phyloP scores from a whole-genome alignment of 2,797 vertebrate genomes.

The Pogonophryne albipinna region DNA sequence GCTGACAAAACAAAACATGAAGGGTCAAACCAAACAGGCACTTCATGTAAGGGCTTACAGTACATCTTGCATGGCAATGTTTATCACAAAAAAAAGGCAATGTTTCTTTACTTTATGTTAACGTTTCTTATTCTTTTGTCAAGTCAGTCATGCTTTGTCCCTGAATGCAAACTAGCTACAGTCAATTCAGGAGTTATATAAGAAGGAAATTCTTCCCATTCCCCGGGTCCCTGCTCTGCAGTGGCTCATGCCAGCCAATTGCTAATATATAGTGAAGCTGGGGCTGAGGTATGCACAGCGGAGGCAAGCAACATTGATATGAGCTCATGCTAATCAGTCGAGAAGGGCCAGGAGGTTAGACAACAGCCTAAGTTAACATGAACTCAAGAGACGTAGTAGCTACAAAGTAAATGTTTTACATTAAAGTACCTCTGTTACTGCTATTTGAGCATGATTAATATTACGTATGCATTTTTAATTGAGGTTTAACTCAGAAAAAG shows the following conservation, averaged over 20 bases:
- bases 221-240: conserved; percentile 59
- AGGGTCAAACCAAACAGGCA: conserved; percentile 43
- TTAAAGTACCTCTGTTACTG: not conserved
- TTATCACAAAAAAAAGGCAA: not conserved
- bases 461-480: not conserved
- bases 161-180: conserved; percentile 23
- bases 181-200: conserved; percentile 56
- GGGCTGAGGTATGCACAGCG: conserved; percentile 37
- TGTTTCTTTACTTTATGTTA: conserved; percentile 11
- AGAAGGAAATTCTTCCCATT: conserved; percentile 80
- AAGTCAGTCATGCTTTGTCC: conserved; percentile 40
- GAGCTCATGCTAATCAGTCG: conserved; percentile 36
- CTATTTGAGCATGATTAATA: not conserved
- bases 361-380: not conserved
- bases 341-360: conserved; percentile 23
- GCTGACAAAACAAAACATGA: conserved; percentile 70
- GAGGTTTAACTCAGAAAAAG: not conserved
- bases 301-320: conserved; percentile 41
- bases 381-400: conserved; percentile 5
- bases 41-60: conserved; percentile 26
- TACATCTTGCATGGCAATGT: conserved; percentile 15
- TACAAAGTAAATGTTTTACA: conserved; percentile 6
- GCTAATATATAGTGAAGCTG: conserved; percentile 49
- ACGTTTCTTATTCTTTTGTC: conserved; percentile 9
- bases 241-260: conserved; percentile 65